Conservation (phyloP, 2,888 invertebrate genomes). For the Ellobium chinense region DNA sequence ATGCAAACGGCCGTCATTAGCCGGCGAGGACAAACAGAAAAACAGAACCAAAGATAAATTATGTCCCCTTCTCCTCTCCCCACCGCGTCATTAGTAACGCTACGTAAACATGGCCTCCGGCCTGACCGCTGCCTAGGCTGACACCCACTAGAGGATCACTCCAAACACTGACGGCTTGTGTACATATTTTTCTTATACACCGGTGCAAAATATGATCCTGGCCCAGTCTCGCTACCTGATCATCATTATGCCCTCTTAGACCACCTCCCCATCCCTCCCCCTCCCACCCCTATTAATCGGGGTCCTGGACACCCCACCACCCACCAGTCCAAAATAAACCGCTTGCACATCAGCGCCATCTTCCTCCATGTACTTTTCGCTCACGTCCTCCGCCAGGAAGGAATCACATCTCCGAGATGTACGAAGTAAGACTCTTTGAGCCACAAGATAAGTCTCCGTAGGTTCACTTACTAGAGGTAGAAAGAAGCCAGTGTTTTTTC, state of each 20-base stretch:
- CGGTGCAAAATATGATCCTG: constrained; percentile 14
- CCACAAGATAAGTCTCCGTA: no score
- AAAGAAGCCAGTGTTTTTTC: no score
- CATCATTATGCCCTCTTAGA: constrained; percentile 15
- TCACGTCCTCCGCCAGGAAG: no score
- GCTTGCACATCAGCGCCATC: background rate
- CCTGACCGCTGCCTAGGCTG: background rate
- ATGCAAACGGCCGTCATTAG: constrained; percentile 27
- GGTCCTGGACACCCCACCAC: no score
- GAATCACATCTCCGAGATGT: no score
- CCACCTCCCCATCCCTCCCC: background rate
- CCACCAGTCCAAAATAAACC: background rate
- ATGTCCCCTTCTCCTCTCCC: background rate
- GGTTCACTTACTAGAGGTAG: no score
- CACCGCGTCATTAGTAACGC: constrained; percentile 16
- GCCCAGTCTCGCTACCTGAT: background rate
- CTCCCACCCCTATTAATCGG: no score
- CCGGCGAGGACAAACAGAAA: background rate
- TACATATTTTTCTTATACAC: constrained; percentile 29
- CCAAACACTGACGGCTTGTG: constrained; percentile 13
- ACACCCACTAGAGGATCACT: background rate
- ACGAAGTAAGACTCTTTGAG: no score
- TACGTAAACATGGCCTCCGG: constrained; percentile 10
- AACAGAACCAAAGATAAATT: constrained; percentile 9
- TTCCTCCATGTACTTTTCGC: background rate